These are phyloP conservation scores for Malacoctenus gilli DNA, from an alignment of 2,797 vertebrate species.

Conservation along the genomic window DNA sequence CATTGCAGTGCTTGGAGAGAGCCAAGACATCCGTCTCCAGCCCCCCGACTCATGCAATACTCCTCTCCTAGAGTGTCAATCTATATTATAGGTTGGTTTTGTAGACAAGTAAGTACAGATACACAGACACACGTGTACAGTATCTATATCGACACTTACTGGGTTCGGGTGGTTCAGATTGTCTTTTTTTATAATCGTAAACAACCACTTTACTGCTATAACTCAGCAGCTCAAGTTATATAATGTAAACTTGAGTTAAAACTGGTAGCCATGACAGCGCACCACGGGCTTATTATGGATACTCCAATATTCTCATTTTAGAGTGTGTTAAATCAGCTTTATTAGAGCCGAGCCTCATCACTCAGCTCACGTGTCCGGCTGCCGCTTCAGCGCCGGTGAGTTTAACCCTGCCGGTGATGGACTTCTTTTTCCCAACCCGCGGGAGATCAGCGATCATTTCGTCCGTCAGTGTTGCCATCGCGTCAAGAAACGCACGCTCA, in stretches of 20 bases:
- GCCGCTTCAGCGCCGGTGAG: slow-evolving; percentile 48
- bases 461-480: slow-evolving; percentile 42
- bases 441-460: slow-evolving; percentile 41
- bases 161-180: slow-evolving; percentile 63
- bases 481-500: slow-evolving; percentile 16
- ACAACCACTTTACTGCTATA: slow-evolving; percentile 67
- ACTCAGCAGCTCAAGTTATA: slow-evolving; percentile 63
- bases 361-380: slow-evolving; percentile 45
- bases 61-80: slow-evolving; percentile 73
- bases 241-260: slow-evolving; percentile 65
- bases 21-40: slow-evolving; percentile 48
- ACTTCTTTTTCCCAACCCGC: slow-evolving; percentile 14
- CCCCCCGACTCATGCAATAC: slow-evolving; percentile 73
- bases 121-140: slow-evolving; percentile 57
- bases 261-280: slow-evolving; percentile 68
- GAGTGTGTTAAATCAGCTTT: slow-evolving; percentile 62
- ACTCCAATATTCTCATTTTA: slow-evolving; percentile 67
- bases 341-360: slow-evolving; percentile 53
- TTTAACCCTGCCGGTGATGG: slow-evolving; percentile 36
- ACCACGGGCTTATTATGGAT: slow-evolving; percentile 61
- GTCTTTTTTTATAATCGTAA: slow-evolving; percentile 77
- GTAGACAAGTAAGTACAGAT: slow-evolving; percentile 67
- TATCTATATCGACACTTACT: slow-evolving; percentile 69
- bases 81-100: slow-evolving; percentile 79
- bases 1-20: slow-evolving; percentile 71